A percentile compares a stretch with the other conserved stretches of the same genome.
These are phyloP conservation scores for Agrotis ipsilon DNA, from an alignment of 2,888 invertebrate genomes.

Conservation along the genomic window DNA sequence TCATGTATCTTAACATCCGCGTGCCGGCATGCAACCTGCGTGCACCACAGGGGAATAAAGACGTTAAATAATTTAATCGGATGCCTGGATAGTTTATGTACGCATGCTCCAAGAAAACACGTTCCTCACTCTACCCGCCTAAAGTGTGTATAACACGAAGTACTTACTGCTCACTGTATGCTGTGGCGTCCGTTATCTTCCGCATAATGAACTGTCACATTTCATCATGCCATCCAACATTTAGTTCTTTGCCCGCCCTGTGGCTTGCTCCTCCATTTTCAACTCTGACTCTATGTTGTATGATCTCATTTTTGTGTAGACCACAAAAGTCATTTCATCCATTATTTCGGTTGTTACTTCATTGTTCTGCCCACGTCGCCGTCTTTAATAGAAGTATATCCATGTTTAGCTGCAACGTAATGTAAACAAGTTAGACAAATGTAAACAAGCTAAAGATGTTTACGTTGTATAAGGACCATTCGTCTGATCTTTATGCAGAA, in stretches of 20 bases:
- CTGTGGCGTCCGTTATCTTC: conserved; percentile 67
- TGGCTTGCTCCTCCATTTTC: conserved; percentile 47
- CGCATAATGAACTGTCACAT: conserved; percentile 70
- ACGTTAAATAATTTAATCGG: conserved; percentile 90
- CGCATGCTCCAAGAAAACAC: conserved; percentile 77
- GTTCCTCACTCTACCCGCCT: conserved; percentile 64
- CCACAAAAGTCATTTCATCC: conserved; percentile 51
- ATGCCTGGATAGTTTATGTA: conserved; percentile 85
- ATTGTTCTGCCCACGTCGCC: conserved; percentile 54
- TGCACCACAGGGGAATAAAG: conserved; percentile 89
- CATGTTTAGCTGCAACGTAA: conserved; percentile 61
- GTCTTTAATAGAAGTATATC: conserved; percentile 56
- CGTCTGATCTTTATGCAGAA: neutral
- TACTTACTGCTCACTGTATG: conserved; percentile 58
- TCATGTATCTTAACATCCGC: conserved; percentile 84
- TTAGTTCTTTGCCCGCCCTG: conserved; percentile 58
- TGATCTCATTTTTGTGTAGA: conserved; percentile 40
- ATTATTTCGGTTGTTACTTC: conserved; percentile 62
- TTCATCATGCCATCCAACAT: conserved; percentile 67
- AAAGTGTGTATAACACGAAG: conserved; percentile 62
- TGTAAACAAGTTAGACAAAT: conserved; percentile 58
- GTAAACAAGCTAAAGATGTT: conserved; percentile 29
- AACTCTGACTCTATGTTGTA: conserved; percentile 36
- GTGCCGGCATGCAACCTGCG: conserved; percentile 88
- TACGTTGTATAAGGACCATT: conserved; percentile 21